These are phyloP conservation scores for Drosophila macrospina DNA, from an alignment of 2,888 invertebrate genomes.

Conservation along the genomic window DNA sequence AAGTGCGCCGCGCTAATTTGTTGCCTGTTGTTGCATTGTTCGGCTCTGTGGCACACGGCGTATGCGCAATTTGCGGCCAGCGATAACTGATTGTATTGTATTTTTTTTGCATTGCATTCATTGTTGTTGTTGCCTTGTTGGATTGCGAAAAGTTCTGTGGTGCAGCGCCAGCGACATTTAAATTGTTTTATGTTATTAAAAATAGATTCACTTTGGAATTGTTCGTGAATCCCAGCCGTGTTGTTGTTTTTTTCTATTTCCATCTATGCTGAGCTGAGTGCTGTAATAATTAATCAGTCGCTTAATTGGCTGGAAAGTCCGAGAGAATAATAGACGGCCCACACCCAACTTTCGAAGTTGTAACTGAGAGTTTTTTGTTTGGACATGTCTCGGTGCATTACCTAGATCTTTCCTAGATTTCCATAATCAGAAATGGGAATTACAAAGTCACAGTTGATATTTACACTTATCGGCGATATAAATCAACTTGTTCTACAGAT, in stretches of 20 bases:
- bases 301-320: slow-evolving; percentile 69
- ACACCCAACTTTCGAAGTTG: slow-evolving; percentile 28
- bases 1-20: slow-evolving; percentile 41
- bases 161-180: slow-evolving; percentile 12
- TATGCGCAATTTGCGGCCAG: slow-evolving; percentile 42
- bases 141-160: slow-evolving; percentile 56
- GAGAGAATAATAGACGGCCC: neutral
- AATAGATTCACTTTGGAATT: slow-evolving; percentile 25
- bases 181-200: slow-evolving; percentile 24
- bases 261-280: slow-evolving; percentile 48
- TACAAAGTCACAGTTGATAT: slow-evolving; percentile 20
- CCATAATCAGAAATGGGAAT: slow-evolving; percentile 39
- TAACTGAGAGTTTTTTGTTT: slow-evolving; percentile 16
- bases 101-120: too few relatives aligned
- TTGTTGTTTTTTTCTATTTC: neutral
- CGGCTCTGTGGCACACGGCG: slow-evolving; percentile 35
- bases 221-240: slow-evolving; percentile 50
- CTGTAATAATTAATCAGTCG: slow-evolving; percentile 58
- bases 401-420: slow-evolving; percentile 50
- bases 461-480: slow-evolving; percentile 10
- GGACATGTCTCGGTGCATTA: slow-evolving; percentile 41
- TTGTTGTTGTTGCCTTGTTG: too few relatives aligned
- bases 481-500: slow-evolving; percentile 30
- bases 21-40: slow-evolving; percentile 25
- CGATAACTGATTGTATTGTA: neutral